Conservation (phyloP, 2,113 vertebrate species). For the Eublepharis macularius region DNA sequence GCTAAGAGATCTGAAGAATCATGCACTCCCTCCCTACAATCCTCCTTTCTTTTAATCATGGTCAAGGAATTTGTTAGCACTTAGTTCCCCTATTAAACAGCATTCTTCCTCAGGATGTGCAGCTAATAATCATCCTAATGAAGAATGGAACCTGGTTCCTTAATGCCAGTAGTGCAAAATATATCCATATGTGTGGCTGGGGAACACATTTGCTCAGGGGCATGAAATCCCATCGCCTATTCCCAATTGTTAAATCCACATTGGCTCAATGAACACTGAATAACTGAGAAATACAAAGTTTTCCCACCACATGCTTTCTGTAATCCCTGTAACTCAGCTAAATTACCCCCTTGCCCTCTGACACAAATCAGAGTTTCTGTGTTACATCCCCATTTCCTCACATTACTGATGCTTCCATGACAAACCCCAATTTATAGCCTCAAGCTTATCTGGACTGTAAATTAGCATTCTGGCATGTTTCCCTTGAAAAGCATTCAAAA, state of each 20-base stretch:
- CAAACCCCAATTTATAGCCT: neutral
- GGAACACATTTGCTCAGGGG: neutral
- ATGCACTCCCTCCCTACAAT: neutral
- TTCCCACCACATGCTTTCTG: neutral
- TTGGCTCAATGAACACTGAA: neutral
- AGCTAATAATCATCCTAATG: neutral
- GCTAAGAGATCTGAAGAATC: neutral
- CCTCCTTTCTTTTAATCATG: neutral
- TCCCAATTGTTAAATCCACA: neutral
- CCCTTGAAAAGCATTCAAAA: neutral
- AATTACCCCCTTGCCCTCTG: neutral
- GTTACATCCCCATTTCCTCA: neutral
- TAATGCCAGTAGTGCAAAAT: neutral
- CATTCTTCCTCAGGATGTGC: neutral
- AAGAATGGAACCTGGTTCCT: neutral
- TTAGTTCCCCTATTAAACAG: neutral
- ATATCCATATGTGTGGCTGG: neutral
- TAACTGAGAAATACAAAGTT: neutral
- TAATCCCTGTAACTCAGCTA: neutral
- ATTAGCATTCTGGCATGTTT: neutral
- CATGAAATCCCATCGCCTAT: neutral
- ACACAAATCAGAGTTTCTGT: neutral
- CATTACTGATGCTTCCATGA: neutral
- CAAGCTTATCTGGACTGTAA: neutral
- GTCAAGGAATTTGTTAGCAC: neutral